Percentiles rank a stretch among this genome's conserved stretches.
phyloP scores from a whole-genome alignment of 2,888 invertebrate genomes.

The Melitaea athalia region DNA sequence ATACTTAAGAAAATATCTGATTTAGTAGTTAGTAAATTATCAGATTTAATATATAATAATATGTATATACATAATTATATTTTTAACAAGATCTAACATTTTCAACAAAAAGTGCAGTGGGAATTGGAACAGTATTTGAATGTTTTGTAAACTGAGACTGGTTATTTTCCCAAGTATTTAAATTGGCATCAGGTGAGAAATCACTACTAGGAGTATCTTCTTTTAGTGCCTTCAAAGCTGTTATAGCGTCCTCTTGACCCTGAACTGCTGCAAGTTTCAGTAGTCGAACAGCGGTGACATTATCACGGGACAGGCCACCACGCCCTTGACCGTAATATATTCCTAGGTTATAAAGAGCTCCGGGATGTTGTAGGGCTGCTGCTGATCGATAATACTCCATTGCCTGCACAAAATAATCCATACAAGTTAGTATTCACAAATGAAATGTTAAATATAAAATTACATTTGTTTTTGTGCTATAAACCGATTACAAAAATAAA shows the following conservation, averaged over 20 bases:
- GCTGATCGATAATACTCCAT: slow-evolving; percentile 85
- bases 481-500: no score
- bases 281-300: slow-evolving; percentile 74
- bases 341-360: slow-evolving; percentile 87
- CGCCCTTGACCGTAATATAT: slow-evolving; percentile 85
- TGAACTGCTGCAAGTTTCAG: slow-evolving; percentile 82
- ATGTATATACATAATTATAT: slow-evolving; percentile 24
- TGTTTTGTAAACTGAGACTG: slow-evolving; percentile 48
- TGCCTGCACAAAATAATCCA: slow-evolving; percentile 73
- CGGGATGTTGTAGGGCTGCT: slow-evolving; percentile 84
- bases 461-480: no score
- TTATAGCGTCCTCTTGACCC: slow-evolving; percentile 82
- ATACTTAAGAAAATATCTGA: slow-evolving; percentile 50
- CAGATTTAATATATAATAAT: no score
- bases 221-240: slow-evolving; percentile 71
- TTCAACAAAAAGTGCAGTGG: slow-evolving; percentile 64
- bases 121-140: slow-evolving; percentile 57
- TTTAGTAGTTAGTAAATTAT: slow-evolving; percentile 36
- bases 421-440: no score
- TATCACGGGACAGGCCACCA: slow-evolving; percentile 80
- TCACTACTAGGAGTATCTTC: slow-evolving; percentile 48
- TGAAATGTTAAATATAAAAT: no score
- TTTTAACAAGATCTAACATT: slow-evolving; percentile 55
- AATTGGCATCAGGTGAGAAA: slow-evolving; percentile 41
- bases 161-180: slow-evolving; percentile 51